Evolutionary conservation across 2,113 vertebrate species (phyloP), one percentile per base, ranked within the genome.

Genomic region (Chaetodon auriga): DNA sequence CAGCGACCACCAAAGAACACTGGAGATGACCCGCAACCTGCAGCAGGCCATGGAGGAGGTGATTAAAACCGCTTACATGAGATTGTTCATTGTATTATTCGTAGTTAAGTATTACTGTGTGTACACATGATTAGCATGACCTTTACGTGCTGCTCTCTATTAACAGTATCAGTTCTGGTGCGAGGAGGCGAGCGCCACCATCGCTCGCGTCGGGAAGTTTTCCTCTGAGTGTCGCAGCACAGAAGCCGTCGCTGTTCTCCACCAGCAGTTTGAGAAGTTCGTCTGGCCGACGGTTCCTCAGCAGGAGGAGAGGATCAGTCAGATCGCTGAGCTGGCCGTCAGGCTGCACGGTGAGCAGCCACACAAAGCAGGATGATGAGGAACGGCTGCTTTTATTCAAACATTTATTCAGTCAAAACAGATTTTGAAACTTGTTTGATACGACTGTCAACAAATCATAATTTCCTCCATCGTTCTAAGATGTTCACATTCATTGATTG

Each of bases 31-130:
- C 7, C 94, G 96, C 85, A 95, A 94, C 21, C 96, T 99, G 62
- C 97, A 98, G 23, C 95, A 96, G 58, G 93, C 97, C 81, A 95
- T 96, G 91, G 96, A 97, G 81, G 97, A 99, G 97, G 97, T 99
- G 74, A 74, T n/a, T 0, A 6, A 21, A 6, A 5, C 5, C 7
- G 25, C 0, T 10, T 36, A 1, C 25, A 25, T 23, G 11, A 54
- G 19, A 68, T 36, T 46, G 5, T 25, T 35, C 35, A 15, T 25
- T 5, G 41, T 10, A 69, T 36, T 46, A 9, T 25, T 35, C 35
- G 7, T 16, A 14, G 57, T 60, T 0, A 12, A 7, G 3, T 13
- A 41, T 41, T 2, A 14, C 4, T 19, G 15, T 36, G 16, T 36
- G 15, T 0, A 9, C 0, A 18, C n/a, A 2, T n/a, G 25, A 48